Evolutionary conservation across 1,140 invertebrate species (phyloP).

Genomic region (Philaenus spumarius): DNA sequence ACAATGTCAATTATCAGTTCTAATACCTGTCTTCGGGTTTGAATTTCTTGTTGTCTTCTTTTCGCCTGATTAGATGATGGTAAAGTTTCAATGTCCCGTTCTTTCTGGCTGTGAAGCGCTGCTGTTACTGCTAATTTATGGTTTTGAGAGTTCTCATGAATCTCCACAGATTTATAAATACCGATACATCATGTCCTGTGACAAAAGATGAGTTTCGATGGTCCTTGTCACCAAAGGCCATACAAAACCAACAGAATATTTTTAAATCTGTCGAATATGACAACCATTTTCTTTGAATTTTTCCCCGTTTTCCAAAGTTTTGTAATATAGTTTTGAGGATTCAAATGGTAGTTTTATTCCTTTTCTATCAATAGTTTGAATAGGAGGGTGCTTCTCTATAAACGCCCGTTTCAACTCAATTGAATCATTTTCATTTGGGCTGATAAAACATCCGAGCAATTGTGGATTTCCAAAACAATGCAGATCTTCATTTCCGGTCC

Average conservation of each 20-base stretch:
- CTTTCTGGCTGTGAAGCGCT: slow-evolving; percentile 13
- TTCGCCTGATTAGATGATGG: not conserved
- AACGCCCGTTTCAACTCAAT: slow-evolving; percentile 9
- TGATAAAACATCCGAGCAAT: slow-evolving; percentile 2
- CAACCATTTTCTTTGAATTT: slow-evolving; percentile 12
- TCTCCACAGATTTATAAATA: slow-evolving; percentile 18
- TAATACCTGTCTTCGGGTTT: slow-evolving; percentile 16
- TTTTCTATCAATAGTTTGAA: too few species aligned
- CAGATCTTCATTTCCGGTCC: too few species aligned
- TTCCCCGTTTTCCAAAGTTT: not conserved
- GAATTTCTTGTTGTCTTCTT: slow-evolving; percentile 16
- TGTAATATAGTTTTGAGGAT: not conserved
- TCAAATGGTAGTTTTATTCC: too few species aligned
- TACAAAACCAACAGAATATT: too few species aligned
- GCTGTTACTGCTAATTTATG: slow-evolving; percentile 12
- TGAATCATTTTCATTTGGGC: too few species aligned
- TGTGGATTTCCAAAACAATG: too few species aligned
- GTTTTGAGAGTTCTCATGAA: slow-evolving; percentile 10
- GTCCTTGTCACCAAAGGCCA: slow-evolving; percentile 13
- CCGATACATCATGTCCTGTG: slow-evolving; percentile 15
- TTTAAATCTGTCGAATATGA: slow-evolving; percentile 3
- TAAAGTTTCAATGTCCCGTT: slow-evolving; percentile 6
- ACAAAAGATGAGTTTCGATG: slow-evolving; percentile 16
- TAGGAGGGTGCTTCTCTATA: slow-evolving; percentile 3
- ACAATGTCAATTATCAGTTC: slow-evolving; percentile 22